phyloP scores from a whole-genome alignment of 2,113 vertebrate species.

The Turdus rufiventris region DNA sequence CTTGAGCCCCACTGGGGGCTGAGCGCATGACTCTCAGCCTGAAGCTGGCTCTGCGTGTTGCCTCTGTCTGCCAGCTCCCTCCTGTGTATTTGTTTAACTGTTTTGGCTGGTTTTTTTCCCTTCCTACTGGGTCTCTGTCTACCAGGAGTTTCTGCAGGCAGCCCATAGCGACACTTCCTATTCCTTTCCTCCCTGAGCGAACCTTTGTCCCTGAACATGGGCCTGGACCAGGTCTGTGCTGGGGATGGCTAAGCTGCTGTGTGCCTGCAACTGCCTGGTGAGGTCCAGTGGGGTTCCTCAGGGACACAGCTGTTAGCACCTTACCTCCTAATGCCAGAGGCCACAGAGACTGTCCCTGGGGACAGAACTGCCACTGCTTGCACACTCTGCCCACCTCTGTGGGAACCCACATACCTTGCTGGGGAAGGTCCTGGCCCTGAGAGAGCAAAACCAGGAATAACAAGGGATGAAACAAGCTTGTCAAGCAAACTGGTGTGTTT shows the following conservation, averaged over 20 bases:
- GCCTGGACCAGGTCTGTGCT: background rate
- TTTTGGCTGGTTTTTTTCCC: background rate
- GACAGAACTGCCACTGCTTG: background rate
- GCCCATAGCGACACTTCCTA: background rate
- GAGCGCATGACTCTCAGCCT: slow-evolving; percentile 41
- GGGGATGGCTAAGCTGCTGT: background rate
- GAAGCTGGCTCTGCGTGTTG: background rate
- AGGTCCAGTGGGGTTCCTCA: background rate
- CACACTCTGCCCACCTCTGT: background rate
- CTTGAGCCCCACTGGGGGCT: background rate
- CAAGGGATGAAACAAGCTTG: background rate
- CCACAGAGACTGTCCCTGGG: background rate
- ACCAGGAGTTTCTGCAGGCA: background rate
- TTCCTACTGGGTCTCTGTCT: slow-evolving; percentile 3
- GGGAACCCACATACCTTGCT: background rate
- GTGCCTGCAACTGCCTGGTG: background rate
- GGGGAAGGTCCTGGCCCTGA: background rate
- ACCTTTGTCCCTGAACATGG: background rate
- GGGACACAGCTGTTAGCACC: background rate
- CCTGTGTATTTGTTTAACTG: slow-evolving; percentile 44
- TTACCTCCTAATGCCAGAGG: background rate
- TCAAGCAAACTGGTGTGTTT: background rate
- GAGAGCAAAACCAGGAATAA: background rate
- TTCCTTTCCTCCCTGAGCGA: background rate
- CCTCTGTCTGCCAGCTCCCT: slow-evolving; percentile 34